Evolutionary conservation across 2,888 invertebrate species (phyloP), one percentile per base, ranked within the genome.

Genomic region (Macrosoma leucophasiata): DNA sequence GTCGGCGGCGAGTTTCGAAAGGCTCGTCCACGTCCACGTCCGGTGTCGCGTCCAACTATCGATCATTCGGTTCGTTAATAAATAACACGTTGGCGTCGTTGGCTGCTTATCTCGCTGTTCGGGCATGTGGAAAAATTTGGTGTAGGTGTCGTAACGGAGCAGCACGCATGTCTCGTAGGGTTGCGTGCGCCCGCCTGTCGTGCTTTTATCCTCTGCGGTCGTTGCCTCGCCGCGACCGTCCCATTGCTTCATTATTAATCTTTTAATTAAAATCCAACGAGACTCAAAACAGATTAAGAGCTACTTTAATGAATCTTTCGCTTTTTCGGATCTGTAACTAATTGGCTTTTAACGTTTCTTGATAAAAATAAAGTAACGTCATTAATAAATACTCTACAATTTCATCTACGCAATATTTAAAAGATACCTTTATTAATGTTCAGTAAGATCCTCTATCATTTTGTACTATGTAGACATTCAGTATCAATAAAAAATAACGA

Each of bases 1-100:
- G 54, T 54, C 57, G 58, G 45, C 52, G 70, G 68, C 60, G 59
- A 55, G 70, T 79, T 82, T 78, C 77, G 81, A 81, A 81, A 81
- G 79, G 74, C 59, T 64, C 69, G 68, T 69, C 67, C 68, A 67
- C 60, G 62, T 60, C 67, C 53, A 63, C 73, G 81, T 77, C 79
- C 81, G 81, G 78, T 72, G 78, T 77, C 79, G 79, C 79, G 79
- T 73, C 76, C 78, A 74, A 71, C 84, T 79, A 84, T 84, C 84
- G 81, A 84, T 84, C 84, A 84, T 82, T 84, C 82, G 79, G 79
- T 84, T 84, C 84, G 84, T 82, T 84, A 81, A 84, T 84, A 82
- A 82, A 84, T 81, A 81, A 81, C 79, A 82, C 78, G 81, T 78
- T 65, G 77, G 72, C 76, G 74, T 81, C 75, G 73, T 58, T 67